phyloP scores from a whole-genome alignment of 2,888 invertebrate genomes.

The Patella ulyssiponensis region DNA sequence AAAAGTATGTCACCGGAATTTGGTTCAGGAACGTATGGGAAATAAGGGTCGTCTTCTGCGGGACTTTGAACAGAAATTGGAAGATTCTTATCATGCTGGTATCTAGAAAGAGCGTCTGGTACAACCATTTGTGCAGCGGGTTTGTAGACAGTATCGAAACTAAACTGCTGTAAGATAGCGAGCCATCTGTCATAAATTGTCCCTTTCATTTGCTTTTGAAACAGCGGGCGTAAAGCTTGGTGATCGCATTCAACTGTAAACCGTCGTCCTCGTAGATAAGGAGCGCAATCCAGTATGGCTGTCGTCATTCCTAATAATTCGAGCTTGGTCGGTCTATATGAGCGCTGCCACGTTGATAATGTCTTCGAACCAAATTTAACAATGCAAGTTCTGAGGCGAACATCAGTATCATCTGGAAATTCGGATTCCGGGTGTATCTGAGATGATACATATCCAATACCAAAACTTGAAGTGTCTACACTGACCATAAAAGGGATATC shows the following conservation, averaged over 20 bases:
- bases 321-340: slow-evolving; percentile 25
- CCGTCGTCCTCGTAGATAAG: slow-evolving; percentile 24
- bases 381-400: background rate
- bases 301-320: slow-evolving; percentile 21
- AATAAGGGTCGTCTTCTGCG: slow-evolving; percentile 21
- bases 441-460: slow-evolving; percentile 12
- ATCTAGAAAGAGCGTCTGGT: slow-evolving; percentile 9
- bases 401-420: too few species aligned
- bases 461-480: slow-evolving; percentile 20
- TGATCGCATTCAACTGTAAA: slow-evolving; percentile 26
- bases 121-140: background rate
- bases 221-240: slow-evolving; percentile 19
- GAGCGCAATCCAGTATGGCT: slow-evolving; percentile 22
- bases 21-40: slow-evolving; percentile 19
- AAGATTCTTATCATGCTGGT: background rate
- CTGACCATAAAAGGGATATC: slow-evolving; percentile 20
- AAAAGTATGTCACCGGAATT: too few species aligned
- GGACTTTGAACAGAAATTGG: slow-evolving; percentile 4
- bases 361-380: slow-evolving; percentile 11
- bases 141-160: slow-evolving; percentile 12
- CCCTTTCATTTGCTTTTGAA: slow-evolving; percentile 24
- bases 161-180: background rate
- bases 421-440: slow-evolving; percentile 14
- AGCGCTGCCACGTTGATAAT: slow-evolving; percentile 6
- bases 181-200: slow-evolving; percentile 25